Evolutionary conservation across 2,113 vertebrate species (phyloP), one percentile per base, ranked within the genome.

Genomic region (Blennius ocellaris): DNA sequence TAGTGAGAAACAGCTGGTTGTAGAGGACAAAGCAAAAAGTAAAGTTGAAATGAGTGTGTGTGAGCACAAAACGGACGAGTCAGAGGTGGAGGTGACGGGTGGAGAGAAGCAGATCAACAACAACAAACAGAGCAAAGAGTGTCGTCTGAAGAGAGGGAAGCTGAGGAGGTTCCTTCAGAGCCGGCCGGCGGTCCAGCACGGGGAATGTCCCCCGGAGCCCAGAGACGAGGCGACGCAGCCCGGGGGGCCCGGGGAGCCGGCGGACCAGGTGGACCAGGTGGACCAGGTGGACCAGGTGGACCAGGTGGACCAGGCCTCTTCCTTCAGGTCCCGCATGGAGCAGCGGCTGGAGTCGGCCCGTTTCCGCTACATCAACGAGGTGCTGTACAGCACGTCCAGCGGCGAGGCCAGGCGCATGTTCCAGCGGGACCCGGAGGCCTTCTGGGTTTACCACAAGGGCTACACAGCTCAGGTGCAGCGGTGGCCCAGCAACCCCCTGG

Each of bases 321-420:
- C 86, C 11, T 82, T 97, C 49, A 90, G 96, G 69, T 75, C 83
- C 8, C 94, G 94, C 8, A 96, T 98, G 97, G 91, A 95, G 80
- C 93, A 94, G 56, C 94, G 94, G 0, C 82, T 99, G 66, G 94
- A 95, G 11, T 85, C 93, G 0, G 96, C 96, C 1, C 94, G 94
- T 7, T 99, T 99, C 90, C 96, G 97, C 21, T 96, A 94, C 82
- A 94, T 99, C 45, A 99, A 98, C 2, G 92, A 99, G 72, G 92
- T 94, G 76, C 82, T 99, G 5, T 98, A 99, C 92, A 96, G 92
- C 0, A 89, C 83, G 0, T 87, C 88, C 76, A 97, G 97, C 81
- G 89, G 41, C 0, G 95, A 95, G 11, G 96, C 97, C 0, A 91
- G 70, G 0, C 84, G 15, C 41, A 95, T 99, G 78, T 97, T 99